phyloP scores from a whole-genome alignment of 2,888 invertebrate genomes.

The Parnassius mnemosyne region DNA sequence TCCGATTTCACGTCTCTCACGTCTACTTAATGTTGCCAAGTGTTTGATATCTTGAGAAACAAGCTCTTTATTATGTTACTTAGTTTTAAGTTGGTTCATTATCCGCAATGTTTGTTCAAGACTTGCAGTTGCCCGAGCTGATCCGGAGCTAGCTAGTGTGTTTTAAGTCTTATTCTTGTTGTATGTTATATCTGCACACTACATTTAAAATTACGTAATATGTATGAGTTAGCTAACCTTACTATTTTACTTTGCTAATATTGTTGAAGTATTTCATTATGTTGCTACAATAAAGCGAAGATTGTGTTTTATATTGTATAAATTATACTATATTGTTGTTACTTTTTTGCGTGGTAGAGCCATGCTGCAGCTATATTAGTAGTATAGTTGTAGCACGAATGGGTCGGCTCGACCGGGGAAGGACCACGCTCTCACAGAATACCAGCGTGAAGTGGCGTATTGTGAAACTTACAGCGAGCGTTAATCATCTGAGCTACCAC shows the following conservation, averaged over 20 bases:
- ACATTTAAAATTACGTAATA: slow-evolving; percentile 2
- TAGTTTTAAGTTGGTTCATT: slow-evolving; percentile 23
- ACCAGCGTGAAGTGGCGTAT: too few species aligned
- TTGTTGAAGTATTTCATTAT: too few species aligned
- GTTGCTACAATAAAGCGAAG: too few species aligned
- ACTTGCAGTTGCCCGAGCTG: slow-evolving; percentile 5
- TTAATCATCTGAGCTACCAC: too few species aligned
- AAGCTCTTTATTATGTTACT: slow-evolving; percentile 21
- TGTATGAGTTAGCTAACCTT: not conserved
- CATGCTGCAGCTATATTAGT: too few species aligned
- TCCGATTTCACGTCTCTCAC: not conserved
- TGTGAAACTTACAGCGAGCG: too few species aligned
- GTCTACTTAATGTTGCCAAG: slow-evolving; percentile 4
- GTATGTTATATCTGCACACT: slow-evolving; percentile 1
- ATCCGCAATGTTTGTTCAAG: slow-evolving; percentile 20
- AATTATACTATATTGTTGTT: too few species aligned
- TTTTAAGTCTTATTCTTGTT: slow-evolving; percentile 13
- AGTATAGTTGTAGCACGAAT: too few species aligned
- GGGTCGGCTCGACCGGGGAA: too few species aligned
- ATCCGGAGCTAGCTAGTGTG: not conserved
- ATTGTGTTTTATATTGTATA: too few species aligned
- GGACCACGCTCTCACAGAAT: too few species aligned
- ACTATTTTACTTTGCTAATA: not conserved
- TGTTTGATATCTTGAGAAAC: slow-evolving; percentile 14
- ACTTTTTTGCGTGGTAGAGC: too few species aligned